Percentiles rank a stretch among this genome's conserved stretches.
phyloP scores from a whole-genome alignment of 1,140 invertebrate species.

The Steinernema khuongi region DNA sequence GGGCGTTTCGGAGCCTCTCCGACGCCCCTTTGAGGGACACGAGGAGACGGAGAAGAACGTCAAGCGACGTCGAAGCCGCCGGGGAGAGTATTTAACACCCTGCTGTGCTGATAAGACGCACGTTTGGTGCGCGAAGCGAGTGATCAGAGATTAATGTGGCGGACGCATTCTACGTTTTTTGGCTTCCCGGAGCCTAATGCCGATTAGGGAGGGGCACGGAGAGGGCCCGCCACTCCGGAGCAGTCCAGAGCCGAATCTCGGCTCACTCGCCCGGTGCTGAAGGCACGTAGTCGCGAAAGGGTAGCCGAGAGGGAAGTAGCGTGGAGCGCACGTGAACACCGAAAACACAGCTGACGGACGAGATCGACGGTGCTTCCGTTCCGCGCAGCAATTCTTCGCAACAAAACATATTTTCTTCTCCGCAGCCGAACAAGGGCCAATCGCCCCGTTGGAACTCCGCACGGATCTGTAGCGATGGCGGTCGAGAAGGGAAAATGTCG shows the following conservation, averaged over 20 bases:
- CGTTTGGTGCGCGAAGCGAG: constrained; percentile 2
- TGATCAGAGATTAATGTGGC: constrained; percentile 2
- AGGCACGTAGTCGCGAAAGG: background rate
- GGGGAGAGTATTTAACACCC: background rate
- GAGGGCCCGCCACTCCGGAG: background rate
- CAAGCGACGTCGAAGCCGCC: background rate
- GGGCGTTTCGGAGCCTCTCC: background rate
- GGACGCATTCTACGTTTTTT: background rate
- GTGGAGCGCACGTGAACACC: constrained; percentile 4
- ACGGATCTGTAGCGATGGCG: background rate
- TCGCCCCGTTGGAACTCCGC: background rate
- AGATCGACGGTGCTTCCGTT: constrained; percentile 6
- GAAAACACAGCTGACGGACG: constrained; percentile 6
- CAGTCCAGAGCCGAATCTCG: background rate
- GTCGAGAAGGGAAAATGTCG: background rate
- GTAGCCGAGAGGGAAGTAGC: background rate
- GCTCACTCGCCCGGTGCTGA: background rate
- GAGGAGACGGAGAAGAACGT: background rate
- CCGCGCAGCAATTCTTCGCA: background rate
- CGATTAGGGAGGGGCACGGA: background rate
- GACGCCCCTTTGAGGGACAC: background rate
- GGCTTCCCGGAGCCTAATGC: background rate
- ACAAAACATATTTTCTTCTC: constrained; percentile 14
- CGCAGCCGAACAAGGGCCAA: background rate
- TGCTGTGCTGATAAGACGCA: background rate